Conservation (phyloP, 2,888 invertebrate genomes). For the Ethmia dodecea region DNA sequence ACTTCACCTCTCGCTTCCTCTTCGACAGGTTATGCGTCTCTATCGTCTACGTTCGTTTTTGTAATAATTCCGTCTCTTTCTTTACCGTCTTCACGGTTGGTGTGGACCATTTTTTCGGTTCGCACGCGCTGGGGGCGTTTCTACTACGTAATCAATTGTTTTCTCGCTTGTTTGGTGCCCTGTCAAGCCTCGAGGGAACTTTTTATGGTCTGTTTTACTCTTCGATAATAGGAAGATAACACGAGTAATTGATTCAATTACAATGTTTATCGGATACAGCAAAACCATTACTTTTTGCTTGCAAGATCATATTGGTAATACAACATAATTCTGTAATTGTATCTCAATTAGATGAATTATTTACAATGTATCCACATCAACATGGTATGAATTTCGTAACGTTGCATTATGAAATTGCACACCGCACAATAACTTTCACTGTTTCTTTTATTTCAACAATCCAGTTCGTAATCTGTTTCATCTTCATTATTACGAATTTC, state of each 20-base stretch:
- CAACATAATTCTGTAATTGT: slow-evolving; percentile 3
- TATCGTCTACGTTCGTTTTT: slow-evolving; percentile 30
- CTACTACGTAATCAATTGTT: slow-evolving; percentile 60
- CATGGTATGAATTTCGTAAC: slow-evolving; percentile 2
- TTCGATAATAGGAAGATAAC: slow-evolving; percentile 9
- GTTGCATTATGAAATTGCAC: slow-evolving; percentile 5
- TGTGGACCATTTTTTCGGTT: slow-evolving; percentile 53
- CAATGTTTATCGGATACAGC: slow-evolving; percentile 11
- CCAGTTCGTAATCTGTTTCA: slow-evolving; percentile 4
- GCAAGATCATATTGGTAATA: background rate
- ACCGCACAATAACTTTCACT: slow-evolving; percentile 7
- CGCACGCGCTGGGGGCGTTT: slow-evolving; percentile 59
- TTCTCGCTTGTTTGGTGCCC: slow-evolving; percentile 39
- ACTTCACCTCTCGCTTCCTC: slow-evolving; percentile 33
- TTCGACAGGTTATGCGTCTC: slow-evolving; percentile 35
- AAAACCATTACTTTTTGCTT: slow-evolving; percentile 5
- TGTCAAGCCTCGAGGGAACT: slow-evolving; percentile 27
- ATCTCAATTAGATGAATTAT: slow-evolving; percentile 7
- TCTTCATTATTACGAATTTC: slow-evolving; percentile 5
- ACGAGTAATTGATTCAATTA: slow-evolving; percentile 18
- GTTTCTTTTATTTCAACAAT: slow-evolving; percentile 7
- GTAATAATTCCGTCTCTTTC: slow-evolving; percentile 42
- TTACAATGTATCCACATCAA: slow-evolving; percentile 4
- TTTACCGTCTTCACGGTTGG: slow-evolving; percentile 51
- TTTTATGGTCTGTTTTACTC: slow-evolving; percentile 23